phyloP scores from a whole-genome alignment of 2,888 invertebrate species.

The Apoderus coryli region DNA sequence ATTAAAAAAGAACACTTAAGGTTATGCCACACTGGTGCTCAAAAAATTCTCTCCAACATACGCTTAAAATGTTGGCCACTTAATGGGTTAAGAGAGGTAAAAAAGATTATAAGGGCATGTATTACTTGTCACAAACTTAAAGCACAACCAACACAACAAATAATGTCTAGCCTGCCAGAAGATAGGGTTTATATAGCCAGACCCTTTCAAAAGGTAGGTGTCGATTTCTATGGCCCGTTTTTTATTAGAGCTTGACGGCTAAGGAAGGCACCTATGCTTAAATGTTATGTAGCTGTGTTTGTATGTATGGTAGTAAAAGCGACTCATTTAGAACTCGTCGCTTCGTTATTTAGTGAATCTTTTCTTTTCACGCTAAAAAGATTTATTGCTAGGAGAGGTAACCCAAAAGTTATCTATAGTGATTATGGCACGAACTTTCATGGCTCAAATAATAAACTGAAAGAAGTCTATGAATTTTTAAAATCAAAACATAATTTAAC shows the following conservation, averaged over 20 bases:
- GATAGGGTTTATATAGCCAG: neutral
- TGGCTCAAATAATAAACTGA: slow-evolving; percentile 9
- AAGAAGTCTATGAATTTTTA: slow-evolving; percentile 11
- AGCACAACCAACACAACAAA: too few species aligned
- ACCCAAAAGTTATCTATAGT: slow-evolving; percentile 7
- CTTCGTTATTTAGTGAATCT: slow-evolving; percentile 7
- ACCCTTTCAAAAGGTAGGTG: slow-evolving; percentile 9
- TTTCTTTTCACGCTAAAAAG: slow-evolving; percentile 9
- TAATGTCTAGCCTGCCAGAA: slow-evolving; percentile 5
- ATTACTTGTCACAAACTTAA: too few species aligned
- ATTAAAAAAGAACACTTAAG: slow-evolving; percentile 9
- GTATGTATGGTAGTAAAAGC: too few species aligned
- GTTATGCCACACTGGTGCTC: slow-evolving; percentile 10
- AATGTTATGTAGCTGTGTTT: slow-evolving; percentile 8
- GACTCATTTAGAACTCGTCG: too few species aligned
- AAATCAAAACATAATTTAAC: too few species aligned
- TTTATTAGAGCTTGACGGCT: too few species aligned
- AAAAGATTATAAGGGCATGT: too few species aligned
- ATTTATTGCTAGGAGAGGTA: slow-evolving; percentile 10
- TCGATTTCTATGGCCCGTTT: slow-evolving; percentile 11
- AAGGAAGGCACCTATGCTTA: neutral
- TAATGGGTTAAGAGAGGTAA: slow-evolving; percentile 8
- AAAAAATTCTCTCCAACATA: slow-evolving; percentile 11
- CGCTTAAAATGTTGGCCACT: slow-evolving; percentile 13
- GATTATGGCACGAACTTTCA: too few species aligned